Evolutionary conservation across 2,888 invertebrate species (phyloP).

Genomic region (Hyposoter didymator): DNA sequence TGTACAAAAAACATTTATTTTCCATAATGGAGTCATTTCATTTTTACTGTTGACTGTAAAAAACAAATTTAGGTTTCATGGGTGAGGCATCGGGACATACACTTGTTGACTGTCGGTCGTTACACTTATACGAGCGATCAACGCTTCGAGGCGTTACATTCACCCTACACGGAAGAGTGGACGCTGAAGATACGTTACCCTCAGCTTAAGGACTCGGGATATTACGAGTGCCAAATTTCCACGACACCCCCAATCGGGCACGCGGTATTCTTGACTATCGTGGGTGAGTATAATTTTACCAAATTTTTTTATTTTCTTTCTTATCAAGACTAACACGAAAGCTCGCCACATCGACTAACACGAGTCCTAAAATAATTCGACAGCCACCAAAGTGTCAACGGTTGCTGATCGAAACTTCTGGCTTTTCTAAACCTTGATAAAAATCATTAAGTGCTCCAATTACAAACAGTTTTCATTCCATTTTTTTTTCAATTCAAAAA

Average conservation of each 20-base stretch:
- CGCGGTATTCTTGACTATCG: constrained; percentile 92
- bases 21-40: constrained; percentile 7
- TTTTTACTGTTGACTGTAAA: constrained; percentile 26
- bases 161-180: constrained; percentile 95
- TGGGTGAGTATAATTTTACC: constrained; percentile 87
- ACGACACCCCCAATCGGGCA: constrained; percentile 95
- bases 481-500: too few relatives aligned
- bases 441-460: too few relatives aligned
- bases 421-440: too few relatives aligned
- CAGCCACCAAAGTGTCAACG: too few relatives aligned
- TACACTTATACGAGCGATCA: constrained; percentile 94
- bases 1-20: neutral
- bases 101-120: constrained; percentile 90
- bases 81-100: constrained; percentile 91
- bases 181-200: constrained; percentile 91
- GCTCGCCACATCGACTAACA: too few relatives aligned
- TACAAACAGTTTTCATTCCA: too few relatives aligned
- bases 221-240: constrained; percentile 96
- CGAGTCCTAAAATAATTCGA: too few relatives aligned
- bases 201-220: constrained; percentile 90
- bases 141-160: constrained; percentile 94
- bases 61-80: constrained; percentile 88
- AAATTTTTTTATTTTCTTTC: neutral
- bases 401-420: too few relatives aligned
- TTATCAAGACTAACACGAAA: neutral